phyloP scores from a whole-genome alignment of 2,113 vertebrate genomes.

The Xenopus tropicalis region DNA sequence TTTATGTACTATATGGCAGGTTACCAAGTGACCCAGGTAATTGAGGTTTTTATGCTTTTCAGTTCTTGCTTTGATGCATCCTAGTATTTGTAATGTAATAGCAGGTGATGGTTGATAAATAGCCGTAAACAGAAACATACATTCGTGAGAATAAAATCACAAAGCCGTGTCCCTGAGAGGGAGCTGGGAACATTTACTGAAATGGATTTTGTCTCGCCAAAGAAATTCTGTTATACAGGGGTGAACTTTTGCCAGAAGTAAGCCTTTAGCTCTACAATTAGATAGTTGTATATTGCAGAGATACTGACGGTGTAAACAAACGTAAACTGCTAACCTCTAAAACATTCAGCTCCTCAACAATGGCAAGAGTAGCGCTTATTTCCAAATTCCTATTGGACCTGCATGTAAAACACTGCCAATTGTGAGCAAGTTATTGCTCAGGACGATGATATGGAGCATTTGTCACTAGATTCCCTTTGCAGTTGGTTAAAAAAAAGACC shows the following conservation, averaged over 20 bases:
- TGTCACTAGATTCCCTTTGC: too few relatives aligned
- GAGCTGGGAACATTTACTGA: constrained; percentile 24
- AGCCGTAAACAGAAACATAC: constrained; percentile 43
- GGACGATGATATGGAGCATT: too few relatives aligned
- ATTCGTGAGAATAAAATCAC: constrained; percentile 39
- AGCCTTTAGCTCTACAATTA: neutral
- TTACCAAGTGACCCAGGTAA: constrained; percentile 43
- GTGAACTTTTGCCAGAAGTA: neutral
- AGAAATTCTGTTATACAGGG: constrained; percentile 22
- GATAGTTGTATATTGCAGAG: too few relatives aligned
- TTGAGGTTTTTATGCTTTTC: constrained; percentile 45
- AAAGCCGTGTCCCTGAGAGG: constrained; percentile 29
- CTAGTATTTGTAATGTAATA: constrained; percentile 45
- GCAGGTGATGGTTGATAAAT: constrained; percentile 47
- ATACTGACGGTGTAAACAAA: too few relatives aligned
- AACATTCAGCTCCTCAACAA: too few relatives aligned
- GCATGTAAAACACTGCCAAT: too few relatives aligned
- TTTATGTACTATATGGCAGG: constrained; percentile 40
- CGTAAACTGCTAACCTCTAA: too few relatives aligned
- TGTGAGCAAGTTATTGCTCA: too few relatives aligned
- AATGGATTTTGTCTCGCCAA: constrained; percentile 28
- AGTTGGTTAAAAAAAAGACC: too few relatives aligned
- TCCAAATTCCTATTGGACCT: too few relatives aligned
- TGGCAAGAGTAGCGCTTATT: too few relatives aligned
- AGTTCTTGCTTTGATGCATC: constrained; percentile 40